Evolutionary conservation across 2,888 invertebrate species (phyloP), one percentile per base, ranked within the genome.

Genomic region (Amphipoea oculea): DNA sequence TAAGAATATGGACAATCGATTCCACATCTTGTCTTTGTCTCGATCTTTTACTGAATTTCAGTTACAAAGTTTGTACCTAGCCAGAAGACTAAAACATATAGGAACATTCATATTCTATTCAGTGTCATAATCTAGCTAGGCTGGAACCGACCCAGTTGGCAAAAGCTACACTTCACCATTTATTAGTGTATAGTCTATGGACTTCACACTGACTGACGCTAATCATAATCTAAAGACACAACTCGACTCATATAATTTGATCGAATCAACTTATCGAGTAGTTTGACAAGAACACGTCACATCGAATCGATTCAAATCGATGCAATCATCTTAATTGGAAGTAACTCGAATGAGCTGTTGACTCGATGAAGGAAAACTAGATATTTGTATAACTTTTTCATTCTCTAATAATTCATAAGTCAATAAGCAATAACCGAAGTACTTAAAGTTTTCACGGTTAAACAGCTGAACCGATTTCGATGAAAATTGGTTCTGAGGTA

Each of bases 241-340:
- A 76, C 62, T 68, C 67, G 67, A 71, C 68, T 75, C 70, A 77
- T 66, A 70, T 86, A 76, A 86, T 66, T 79, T 71, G 76, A 74
- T 73, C 70, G 68, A 65, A 36, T 51, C 63, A 67, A 83, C 67
- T 48, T 86, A 86, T 75, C 73, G 66, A 63, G n/a, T 60, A 57
- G 12, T 57, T 57, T 74, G 84, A 83, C 79, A 63, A 57, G 54
- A 20, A 6, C 75, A 69, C 74, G 85, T 80, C 84, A 51, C 48
- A 36, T 76, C 73, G 45, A 66, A 36, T 86, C 79, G 68, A 86
- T 57, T 76, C 71, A 74, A 83, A 74, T 76, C 76, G 76, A 76
- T 76, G 79, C 76, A 85, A 85, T 85, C 84, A 85, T 83, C 79
- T 29, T 86, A 85, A 85, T 76, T 86, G 83, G 70, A 67, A 54